Evolutionary conservation across 2,797 vertebrate genomes (phyloP).

Genomic region (Neosilurus mollespiculum): DNA sequence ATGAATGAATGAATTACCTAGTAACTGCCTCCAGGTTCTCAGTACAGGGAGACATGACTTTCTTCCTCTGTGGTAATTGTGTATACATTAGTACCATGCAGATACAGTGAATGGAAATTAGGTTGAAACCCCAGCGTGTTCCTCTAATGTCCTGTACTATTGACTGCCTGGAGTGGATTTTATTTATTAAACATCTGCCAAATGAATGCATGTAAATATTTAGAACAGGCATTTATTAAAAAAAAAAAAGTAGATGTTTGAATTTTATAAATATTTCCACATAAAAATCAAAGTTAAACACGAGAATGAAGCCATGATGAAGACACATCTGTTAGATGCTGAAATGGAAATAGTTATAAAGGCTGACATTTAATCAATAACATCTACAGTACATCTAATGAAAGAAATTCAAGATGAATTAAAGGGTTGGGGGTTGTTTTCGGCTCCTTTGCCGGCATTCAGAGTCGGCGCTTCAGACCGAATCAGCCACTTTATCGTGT

Average conservation of each 20-base stretch:
- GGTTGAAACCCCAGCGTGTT: no score
- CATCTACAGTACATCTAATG: not conserved
- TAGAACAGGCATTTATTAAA: not conserved
- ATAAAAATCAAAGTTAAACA: not conserved
- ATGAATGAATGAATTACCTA: no score
- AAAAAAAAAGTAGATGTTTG: not conserved
- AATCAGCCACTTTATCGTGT: not conserved
- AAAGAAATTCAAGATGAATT: not conserved
- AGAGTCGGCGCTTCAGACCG: not conserved
- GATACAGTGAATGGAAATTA: not conserved
- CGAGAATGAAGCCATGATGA: not conserved
- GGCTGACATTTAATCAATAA: not conserved
- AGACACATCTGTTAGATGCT: slow-evolving; percentile 6
- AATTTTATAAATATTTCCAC: not conserved
- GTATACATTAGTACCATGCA: not conserved
- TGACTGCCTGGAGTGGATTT: not conserved
- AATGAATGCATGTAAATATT: slow-evolving; percentile 17
- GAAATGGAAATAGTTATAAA: slow-evolving; percentile 1
- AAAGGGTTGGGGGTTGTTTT: not conserved
- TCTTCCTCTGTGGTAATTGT: not conserved
- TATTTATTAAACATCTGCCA: not conserved
- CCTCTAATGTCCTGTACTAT: not conserved
- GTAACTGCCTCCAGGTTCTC: no score
- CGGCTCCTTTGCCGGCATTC: not conserved
- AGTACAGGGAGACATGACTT: not conserved